Base-by-base conservation (phyloP, 2,888 invertebrate genomes). In the Eupithecia insigniata region DNA sequence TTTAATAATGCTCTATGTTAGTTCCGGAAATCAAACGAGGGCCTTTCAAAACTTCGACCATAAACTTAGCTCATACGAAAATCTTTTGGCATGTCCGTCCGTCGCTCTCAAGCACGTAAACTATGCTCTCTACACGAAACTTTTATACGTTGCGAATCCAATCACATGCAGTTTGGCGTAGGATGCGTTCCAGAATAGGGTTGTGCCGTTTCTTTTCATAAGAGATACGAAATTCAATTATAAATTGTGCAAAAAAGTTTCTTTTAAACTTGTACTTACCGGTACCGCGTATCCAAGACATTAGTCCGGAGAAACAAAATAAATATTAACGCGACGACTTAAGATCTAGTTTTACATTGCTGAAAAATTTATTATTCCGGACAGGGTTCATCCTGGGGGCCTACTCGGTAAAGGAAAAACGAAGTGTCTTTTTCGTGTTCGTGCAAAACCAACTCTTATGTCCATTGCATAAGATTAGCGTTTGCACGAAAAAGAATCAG, bases 141-240 rank as follows among this genome's bases (percentile, higher is more conserved):
- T 90, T 90, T 89, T 87, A 86, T 89, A 83, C 83, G 84, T 84
- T 83, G 78, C 82, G 81, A 89, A 89, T 89, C 86, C 90, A 91
- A 91, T 91, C 91, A 89, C 87, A 85, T 86, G 86, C 85, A 86
- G 86, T 86, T 84, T 81, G 80, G 81, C 81, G 79, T 83, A 76
- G 79, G 85, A 75, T 84, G 82, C 80, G 76, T 82, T 80, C 71
- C 51, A 51, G 60, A 58, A 62, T 76, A 81, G 81, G 79, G 79
- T 69, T 75, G 76, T 46, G 55, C 36, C 43, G 34, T 30, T 28
- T 30, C 30, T 28, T 58, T 58, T 55, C 43, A n/a, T 18, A 6
- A 7, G 16, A 30, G 16, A 26, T 16, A 51, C 12, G 51, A 22
- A 51, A 22, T 12, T 22, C 12, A 22, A 51, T 22, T 22, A 0